Evolutionary conservation across 2,888 invertebrate species (phyloP).

Genomic region (Torymus tubicola): DNA sequence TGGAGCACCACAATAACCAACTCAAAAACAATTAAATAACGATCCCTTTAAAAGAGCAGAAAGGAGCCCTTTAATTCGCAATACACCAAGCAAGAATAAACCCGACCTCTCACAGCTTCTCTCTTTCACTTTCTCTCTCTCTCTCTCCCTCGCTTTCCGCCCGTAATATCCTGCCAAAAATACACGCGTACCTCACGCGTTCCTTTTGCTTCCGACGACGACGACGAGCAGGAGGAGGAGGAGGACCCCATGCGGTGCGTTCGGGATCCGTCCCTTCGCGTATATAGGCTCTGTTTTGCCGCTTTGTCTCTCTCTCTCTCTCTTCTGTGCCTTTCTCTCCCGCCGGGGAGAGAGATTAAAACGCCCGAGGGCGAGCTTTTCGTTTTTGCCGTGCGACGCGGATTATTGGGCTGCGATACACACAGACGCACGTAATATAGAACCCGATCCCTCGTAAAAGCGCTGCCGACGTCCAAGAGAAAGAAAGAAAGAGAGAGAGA

Average conservation of each 20-base stretch:
- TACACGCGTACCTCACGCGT: background rate
- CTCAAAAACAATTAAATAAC: no score
- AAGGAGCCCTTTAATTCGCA: no score
- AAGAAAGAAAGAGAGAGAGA: background rate
- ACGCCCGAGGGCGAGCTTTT: constrained; percentile 1
- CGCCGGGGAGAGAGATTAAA: constrained; percentile 42
- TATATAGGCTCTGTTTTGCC: constrained; percentile 14
- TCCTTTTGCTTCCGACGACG: constrained; percentile 1
- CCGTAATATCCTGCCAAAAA: background rate
- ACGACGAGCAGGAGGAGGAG: background rate
- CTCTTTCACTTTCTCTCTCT: constrained; percentile 30
- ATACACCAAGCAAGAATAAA: background rate
- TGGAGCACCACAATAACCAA: no score
- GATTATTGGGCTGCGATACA: background rate
- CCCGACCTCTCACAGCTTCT: background rate
- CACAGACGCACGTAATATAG: constrained; percentile 6
- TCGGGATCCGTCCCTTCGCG: background rate
- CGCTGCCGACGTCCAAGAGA: background rate
- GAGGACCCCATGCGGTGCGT: constrained; percentile 44
- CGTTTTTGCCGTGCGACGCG: constrained; percentile 1
- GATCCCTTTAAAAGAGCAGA: no score
- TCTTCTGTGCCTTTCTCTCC: no score
- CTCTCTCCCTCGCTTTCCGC: constrained; percentile 18
- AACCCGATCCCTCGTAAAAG: constrained; percentile 22
- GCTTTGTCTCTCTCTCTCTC: constrained; percentile 32